Evolutionary conservation across 2,113 vertebrate species (phyloP).

Genomic region (Channa maculata): DNA sequence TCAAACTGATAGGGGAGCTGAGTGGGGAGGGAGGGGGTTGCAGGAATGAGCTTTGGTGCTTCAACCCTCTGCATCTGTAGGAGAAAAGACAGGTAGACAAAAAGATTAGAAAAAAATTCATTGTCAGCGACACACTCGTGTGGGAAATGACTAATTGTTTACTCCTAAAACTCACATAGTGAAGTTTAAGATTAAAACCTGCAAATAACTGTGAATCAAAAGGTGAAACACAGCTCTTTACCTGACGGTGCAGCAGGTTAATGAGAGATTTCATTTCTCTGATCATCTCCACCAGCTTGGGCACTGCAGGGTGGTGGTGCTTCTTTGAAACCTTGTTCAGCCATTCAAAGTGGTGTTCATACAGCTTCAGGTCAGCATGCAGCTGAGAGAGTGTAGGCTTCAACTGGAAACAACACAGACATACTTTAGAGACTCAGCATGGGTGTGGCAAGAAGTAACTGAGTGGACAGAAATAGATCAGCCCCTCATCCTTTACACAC

Average conservation of each 20-base stretch:
- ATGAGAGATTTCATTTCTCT: slow-evolving; percentile 80
- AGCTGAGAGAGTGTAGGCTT: slow-evolving; percentile 85
- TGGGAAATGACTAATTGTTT: neutral
- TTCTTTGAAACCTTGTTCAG: slow-evolving; percentile 81
- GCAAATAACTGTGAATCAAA: neutral
- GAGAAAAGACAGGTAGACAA: neutral
- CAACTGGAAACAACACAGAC: slow-evolving; percentile 72
- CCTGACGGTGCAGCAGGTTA: slow-evolving; percentile 80
- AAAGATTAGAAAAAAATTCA: neutral
- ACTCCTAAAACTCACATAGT: neutral
- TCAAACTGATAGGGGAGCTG: slow-evolving; percentile 72
- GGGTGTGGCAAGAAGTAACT: slow-evolving; percentile 65
- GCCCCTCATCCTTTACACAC: slow-evolving; percentile 10
- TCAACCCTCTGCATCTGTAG: slow-evolving; percentile 80
- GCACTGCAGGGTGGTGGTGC: slow-evolving; percentile 78
- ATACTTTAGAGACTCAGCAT: slow-evolving; percentile 56
- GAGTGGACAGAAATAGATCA: slow-evolving; percentile 33
- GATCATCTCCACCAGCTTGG: slow-evolving; percentile 82
- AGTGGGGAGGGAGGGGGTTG: slow-evolving; percentile 74
- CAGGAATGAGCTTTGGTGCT: slow-evolving; percentile 63
- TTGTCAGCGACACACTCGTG: neutral
- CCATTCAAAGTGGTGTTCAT: slow-evolving; percentile 86
- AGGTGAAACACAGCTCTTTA: slow-evolving; percentile 39
- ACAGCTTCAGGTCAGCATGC: slow-evolving; percentile 83
- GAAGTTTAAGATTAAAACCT: neutral